Evolutionary conservation across 2,797 vertebrate genomes (phyloP).

Genomic region (Siniperca undulata): DNA sequence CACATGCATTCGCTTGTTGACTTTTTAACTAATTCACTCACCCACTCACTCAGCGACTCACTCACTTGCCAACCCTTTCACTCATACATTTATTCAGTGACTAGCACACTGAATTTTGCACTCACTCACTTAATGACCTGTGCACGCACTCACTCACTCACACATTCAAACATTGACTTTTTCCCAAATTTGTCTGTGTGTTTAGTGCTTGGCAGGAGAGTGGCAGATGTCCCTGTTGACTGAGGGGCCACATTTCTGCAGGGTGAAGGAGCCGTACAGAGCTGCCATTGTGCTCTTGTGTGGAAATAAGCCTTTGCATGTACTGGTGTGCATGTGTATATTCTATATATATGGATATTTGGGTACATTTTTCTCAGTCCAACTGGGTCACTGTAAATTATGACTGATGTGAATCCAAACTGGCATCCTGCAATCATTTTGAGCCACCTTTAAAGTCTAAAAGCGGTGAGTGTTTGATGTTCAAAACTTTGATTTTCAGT

Average conservation of each 20-base stretch:
- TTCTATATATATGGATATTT: neutral
- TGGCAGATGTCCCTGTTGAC: neutral
- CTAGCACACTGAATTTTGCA: no score
- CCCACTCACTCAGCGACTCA: neutral
- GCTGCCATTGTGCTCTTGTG: neutral
- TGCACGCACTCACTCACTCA: neutral
- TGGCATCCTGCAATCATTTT: neutral
- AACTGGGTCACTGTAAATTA: neutral
- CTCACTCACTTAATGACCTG: neutral
- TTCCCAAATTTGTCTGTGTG: neutral
- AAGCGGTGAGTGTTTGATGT: neutral
- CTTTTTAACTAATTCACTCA: neutral
- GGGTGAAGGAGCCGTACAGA: neutral
- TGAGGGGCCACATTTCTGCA: slow-evolving; percentile 13
- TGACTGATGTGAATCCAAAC: neutral
- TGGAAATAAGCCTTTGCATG: neutral
- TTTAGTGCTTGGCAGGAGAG: neutral
- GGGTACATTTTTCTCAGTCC: neutral
- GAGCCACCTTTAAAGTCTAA: neutral
- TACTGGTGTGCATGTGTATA: neutral
- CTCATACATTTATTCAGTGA: neutral
- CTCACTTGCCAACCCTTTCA: no score
- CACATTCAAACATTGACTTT: neutral
- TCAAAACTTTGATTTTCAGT: no score
- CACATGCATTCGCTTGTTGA: no score